Base-by-base conservation (phyloP, 1,140 invertebrate species). In the Ostrea edulis region DNA sequence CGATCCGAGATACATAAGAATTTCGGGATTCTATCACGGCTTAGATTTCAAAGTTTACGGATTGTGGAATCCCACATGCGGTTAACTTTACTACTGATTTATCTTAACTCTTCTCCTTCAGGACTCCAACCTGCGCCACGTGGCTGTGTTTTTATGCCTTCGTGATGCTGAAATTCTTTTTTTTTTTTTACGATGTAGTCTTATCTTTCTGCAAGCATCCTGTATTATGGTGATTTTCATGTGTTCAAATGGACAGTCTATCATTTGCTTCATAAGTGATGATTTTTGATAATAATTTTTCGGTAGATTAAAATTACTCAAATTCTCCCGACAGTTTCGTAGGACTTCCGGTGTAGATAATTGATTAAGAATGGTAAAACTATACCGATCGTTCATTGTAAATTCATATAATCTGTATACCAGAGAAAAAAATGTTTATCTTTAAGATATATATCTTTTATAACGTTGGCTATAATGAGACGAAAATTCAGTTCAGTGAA, bases 261-360 rank as follows among this genome's bases (percentile, higher is more conserved):
- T 77, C 22, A 5, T 77, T 35, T 77, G 8, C 68, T 77, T 77
- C 29, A 77, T 35, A 77, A 77, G 68, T 77, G 68, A 29, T 77
- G 68, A 77, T 29, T 77, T 77, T 17, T 77, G 68, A 77, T 77
- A 62, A 62, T 62, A 77, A 29, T 77, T 77, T 77, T 35, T 77
- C 68, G 22, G 29, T 3, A 77, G 68, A 77, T 77, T 77, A 77
- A 77, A 77, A 77, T 77, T 77, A 14, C 68, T 77, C 25, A 77
- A 77, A 77, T 77, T 77, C 25, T 77, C 68, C 12, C 25, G 11
- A 35, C 68, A 29, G 25, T 77, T 25, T 77, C 11, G 29, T 77
- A 20, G 17, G 29, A 77, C 7, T 14, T 77, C 25, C 68, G 11
- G 25, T 22, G 7, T n/a, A 14, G 58, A 7, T 62, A 62, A 62